Percentiles rank a stretch among this genome's conserved stretches.
Conservation (phyloP, 1,140 invertebrate genomes). For the Bombus picipes region DNA sequence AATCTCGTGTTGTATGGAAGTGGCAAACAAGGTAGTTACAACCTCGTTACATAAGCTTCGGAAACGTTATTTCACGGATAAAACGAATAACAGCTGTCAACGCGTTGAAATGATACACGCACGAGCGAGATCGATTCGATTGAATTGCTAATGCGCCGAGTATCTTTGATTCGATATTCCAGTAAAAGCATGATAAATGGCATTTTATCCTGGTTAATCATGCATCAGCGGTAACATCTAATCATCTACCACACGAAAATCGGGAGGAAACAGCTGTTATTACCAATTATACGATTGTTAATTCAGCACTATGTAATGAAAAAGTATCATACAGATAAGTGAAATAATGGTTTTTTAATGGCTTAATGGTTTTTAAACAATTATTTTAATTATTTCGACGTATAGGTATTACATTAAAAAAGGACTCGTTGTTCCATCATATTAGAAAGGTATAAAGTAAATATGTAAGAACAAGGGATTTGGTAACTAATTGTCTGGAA, state of each 20-base stretch:
- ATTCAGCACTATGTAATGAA: background rate
- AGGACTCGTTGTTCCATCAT: too few species aligned
- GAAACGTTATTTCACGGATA: background rate
- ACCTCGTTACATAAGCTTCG: background rate
- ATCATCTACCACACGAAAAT: background rate
- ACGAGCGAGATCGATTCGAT: conserved; percentile 14
- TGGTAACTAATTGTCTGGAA: background rate
- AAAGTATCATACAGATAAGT: too few species aligned
- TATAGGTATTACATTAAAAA: too few species aligned
- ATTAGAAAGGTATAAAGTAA: too few species aligned
- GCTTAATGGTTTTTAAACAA: background rate
- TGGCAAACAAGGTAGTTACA: background rate
- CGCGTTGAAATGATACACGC: background rate
- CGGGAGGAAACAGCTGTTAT: too few species aligned
- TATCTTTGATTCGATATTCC: conserved; percentile 15
- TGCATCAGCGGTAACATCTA: background rate
- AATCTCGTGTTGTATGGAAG: background rate
- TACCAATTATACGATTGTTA: background rate
- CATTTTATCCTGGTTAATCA: conserved; percentile 17
- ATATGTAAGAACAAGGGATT: too few species aligned
- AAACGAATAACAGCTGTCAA: conserved; percentile 33
- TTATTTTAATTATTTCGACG: background rate
- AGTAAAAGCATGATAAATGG: conserved; percentile 25
- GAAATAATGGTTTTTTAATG: too few species aligned
- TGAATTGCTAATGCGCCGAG: conserved; percentile 28